Percentiles rank a stretch among this genome's conserved stretches.
phyloP scores from a whole-genome alignment of 2,797 vertebrate species.

The Poecilia gillii region DNA sequence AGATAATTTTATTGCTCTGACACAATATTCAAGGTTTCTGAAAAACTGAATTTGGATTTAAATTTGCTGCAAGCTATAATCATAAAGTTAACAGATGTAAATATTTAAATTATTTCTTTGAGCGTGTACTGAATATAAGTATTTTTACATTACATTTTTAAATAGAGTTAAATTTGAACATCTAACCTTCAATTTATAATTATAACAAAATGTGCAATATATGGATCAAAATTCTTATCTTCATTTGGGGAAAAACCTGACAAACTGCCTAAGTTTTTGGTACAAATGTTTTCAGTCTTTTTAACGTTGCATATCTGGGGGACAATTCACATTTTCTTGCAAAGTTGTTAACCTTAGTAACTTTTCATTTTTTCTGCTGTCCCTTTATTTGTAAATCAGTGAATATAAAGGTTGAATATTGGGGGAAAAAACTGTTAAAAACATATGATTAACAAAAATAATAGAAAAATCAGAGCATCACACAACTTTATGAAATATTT shows the following conservation, averaged over 20 bases:
- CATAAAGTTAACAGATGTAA: neutral
- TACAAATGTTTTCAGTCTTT: no score
- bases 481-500: neutral
- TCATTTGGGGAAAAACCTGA: neutral
- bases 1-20: neutral
- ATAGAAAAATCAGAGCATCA: neutral
- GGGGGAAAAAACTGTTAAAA: neutral
- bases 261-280: neutral
- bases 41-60: neutral
- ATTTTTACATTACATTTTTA: neutral
- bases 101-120: neutral
- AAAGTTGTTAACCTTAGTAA: neutral
- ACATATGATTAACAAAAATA: neutral
- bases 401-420: neutral
- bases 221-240: neutral
- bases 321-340: no score
- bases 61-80: neutral
- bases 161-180: neutral
- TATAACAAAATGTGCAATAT: neutral
- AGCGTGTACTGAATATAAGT: neutral
- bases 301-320: no score
- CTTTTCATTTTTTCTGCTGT: neutral
- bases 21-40: neutral
- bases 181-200: neutral
- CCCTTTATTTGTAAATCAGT: neutral